A percentile compares a stretch with the other conserved stretches of the same genome.
Conservation (phyloP, 2,888 invertebrate species). For the Ectropis crepuscularia region DNA sequence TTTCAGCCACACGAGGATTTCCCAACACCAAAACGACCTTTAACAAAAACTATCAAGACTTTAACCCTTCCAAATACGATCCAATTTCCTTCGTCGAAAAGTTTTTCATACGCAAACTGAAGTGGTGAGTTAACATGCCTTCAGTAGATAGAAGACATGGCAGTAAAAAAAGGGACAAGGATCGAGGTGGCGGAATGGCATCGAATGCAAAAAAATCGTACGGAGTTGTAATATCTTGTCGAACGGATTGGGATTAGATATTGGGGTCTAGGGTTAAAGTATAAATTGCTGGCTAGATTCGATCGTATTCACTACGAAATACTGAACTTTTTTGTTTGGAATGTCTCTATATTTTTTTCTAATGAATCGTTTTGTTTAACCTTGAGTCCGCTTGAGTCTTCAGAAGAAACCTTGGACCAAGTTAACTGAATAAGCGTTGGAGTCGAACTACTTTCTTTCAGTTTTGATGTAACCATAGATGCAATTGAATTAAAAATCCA, state of each 20-base stretch:
- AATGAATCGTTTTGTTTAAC: no score
- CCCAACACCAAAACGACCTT: conserved; percentile 7
- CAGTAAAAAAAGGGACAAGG: conserved; percentile 45
- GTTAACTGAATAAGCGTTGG: no score
- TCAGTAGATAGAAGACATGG: conserved; percentile 45
- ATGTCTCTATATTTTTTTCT: no score
- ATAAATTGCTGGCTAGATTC: conserved; percentile 6
- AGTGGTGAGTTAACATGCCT: conserved; percentile 38
- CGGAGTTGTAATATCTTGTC: conserved; percentile 41
- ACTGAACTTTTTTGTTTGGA: background rate
- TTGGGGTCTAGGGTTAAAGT: conserved; percentile 14
- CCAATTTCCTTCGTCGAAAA: conserved; percentile 9
- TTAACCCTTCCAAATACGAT: conserved; percentile 19
- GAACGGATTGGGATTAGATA: conserved; percentile 23
- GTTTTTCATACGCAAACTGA: conserved; percentile 12
- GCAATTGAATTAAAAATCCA: no score
- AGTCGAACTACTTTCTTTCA: no score
- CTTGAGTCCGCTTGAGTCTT: no score
- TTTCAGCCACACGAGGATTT: conserved; percentile 52
- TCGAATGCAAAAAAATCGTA: conserved; percentile 39
- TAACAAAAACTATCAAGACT: conserved; percentile 7
- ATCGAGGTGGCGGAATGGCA: conserved; percentile 40
- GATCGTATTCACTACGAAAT: background rate
- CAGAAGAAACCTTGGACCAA: no score
- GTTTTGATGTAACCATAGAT: no score